Base-by-base conservation (phyloP, 2,888 invertebrate species). In the Drosophila longiperda region DNA sequence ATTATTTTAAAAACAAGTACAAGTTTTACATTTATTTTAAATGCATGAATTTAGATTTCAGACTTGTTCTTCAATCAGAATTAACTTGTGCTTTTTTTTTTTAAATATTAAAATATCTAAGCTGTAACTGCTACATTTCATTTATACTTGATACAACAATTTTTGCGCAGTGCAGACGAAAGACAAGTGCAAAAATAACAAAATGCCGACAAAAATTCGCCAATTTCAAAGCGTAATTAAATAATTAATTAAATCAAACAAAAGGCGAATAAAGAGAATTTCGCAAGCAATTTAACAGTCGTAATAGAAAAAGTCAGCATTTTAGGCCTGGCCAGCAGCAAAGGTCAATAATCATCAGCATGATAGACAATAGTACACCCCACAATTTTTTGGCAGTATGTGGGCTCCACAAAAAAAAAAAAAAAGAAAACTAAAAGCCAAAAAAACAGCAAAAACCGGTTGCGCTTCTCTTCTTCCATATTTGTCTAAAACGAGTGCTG, bases 161-260 rank as follows among this genome's bases (percentile, higher is more conserved):
- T 55, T 55, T 55, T n/a, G 23, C 55, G 38, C 55, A 38, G 55
- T 55, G 55, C 38, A 49, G 5, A 38, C 66, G 67, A 38, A 34
- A 54, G 61, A 38, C 65, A 75, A 66, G 72, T 67, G 75, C 75
- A 49, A 60, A 50, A 74, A 26, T 5, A 38, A 12, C 38, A 38
- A 55, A 55, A 54, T 59, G 48, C 54, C 57, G 53, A 68, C 70
- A 68, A 83, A 23, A 88, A 86, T 87, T 80, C n/a, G 85, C 85
- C 72, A 87, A 81, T 77, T 77, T 85, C 73, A 80, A 45, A 78
- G 87, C 74, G 88, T 86, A 89, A 87, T 87, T 87, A 89, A 87
- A 88, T 87, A 87, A 89, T 87, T 87, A 87, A 87, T 89, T 89
- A 83, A 89, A 89, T 78, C 74, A 88, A 85, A 87, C 80, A 86